Evolutionary conservation across 2,888 invertebrate genomes (phyloP), one percentile per base, ranked within the genome.

Genomic region (Trissolcus brochymenae): DNA sequence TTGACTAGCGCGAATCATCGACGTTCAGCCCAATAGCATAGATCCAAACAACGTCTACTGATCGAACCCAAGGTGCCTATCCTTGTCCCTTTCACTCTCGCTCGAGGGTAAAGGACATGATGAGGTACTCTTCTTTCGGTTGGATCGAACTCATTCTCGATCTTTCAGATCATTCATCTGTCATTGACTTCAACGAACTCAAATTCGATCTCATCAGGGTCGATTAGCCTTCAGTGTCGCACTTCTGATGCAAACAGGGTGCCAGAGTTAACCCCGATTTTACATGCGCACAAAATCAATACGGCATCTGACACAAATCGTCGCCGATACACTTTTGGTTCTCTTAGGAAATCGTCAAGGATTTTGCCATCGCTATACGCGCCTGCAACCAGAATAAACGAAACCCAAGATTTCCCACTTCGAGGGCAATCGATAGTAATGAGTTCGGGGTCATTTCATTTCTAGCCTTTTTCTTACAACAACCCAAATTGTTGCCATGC

Each of bases 211-310:
- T 41, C 41, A 41, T 1, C 41, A 41, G 41, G 3, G 14, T 16
- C 46, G 46, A 46, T 54, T 54, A 21, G 13, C 21, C 14, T 46
- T 46, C 50, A 53, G 60, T 76, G 70, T 76, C 76, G 76, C 76
- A 65, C 71, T 65, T 61, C 17, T 43, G 41, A 7, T 25, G 51
- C 21, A 46, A 21, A 79, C 67, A 71, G 78, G 61, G 80, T 81
- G 78, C 81, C 81, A 82, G 81, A 83, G 85, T 83, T 87, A 86
- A 85, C 85, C 85, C 83, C 85, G 84, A 86, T 86, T 83, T 83
- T 82, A 84, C 82, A 84, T 81, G 35, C 35, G 81, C 81, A 84
- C 82, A 86, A 88, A 87, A 88, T 88, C 88, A 87, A 88, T 88
- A 88, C 79, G 78, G 64, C 78, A 80, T 61, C 73, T 62, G 75